Evolutionary conservation across 1,140 invertebrate genomes (phyloP).

Genomic region (Sycobia sp.): DNA sequence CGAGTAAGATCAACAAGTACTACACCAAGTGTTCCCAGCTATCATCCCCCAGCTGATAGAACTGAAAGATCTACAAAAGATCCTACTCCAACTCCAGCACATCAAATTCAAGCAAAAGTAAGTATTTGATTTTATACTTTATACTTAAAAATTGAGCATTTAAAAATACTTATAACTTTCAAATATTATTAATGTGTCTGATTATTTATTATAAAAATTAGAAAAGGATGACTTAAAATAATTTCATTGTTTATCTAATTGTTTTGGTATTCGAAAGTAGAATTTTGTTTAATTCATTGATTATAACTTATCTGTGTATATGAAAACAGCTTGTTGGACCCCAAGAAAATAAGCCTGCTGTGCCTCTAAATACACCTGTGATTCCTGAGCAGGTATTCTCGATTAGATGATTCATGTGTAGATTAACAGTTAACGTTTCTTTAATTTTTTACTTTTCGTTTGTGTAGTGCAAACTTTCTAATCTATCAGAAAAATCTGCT

Average conservation of each 20-base stretch:
- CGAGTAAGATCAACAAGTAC: constrained; percentile 50
- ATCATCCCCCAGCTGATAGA: constrained; percentile 57
- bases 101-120: constrained; percentile 50
- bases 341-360: constrained; percentile 59
- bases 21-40: constrained; percentile 53
- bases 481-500: background rate
- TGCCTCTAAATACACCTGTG: constrained; percentile 59
- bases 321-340: constrained; percentile 58
- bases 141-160: too few species aligned
- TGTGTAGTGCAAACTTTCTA: constrained; percentile 7
- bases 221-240: background rate
- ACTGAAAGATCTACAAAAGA: constrained; percentile 60
- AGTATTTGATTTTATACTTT: constrained; percentile 7
- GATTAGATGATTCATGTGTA: constrained; percentile 28
- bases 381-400: constrained; percentile 60
- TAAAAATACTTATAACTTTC: too few species aligned
- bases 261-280: constrained; percentile 12
- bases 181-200: too few species aligned
- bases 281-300: constrained; percentile 29
- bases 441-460: constrained; percentile 28
- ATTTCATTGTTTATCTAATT: background rate
- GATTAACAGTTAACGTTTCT: background rate
- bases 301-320: constrained; percentile 49
- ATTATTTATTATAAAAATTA: too few species aligned
- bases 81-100: constrained; percentile 55